Base-by-base conservation (phyloP, 2,113 vertebrate species). In the Mirza zaza region DNA sequence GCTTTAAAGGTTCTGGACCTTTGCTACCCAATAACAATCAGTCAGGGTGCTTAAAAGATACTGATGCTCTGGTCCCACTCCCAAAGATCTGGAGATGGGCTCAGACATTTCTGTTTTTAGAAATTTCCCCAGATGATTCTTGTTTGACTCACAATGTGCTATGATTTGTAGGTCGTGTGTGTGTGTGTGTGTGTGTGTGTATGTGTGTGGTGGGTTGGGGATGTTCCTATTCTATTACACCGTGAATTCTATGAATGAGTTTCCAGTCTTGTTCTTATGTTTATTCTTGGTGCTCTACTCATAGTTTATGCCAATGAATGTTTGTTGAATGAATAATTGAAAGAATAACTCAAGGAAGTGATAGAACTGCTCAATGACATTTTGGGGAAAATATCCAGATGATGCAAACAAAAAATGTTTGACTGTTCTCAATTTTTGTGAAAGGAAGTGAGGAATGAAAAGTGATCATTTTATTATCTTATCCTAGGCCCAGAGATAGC, bases 291-390 rank as follows among this genome's bases (percentile, higher is more conserved):
- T 89, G 85, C 55, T 36, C 68, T 20, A 21, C 27, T 75, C 36
- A 45, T 75, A 20, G 8, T 48, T 81, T 81, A 61, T 95, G 20
- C 32, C 87, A 70, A 57, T 88, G 92, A 85, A 87, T 95, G 39
- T 92, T 94, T 92, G 65, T 88, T 83, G 57, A 95, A 63, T 90
- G 61, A 83, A 34, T 84, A 52, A 83, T 13, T 21, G 12, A 73
- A 75, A 65, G 59, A 85, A 17, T 79, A 83, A 86, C 21, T 96
- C 55, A 84, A 80, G 68, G 52, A 96, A 71, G 5, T 67, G 8
- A 82, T 68, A 76, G 93, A 96, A 90, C 25, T 27, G 14, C 88
- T 91, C 36, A 79, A 1, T 96, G 76, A 63, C 50, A 73, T 92
- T 94, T 95, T 50, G 34, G 45, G 65, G 21, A 65, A 84, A 81